Conservation (phyloP, 2,113 vertebrate species). For the Megaceryle torquata region DNA sequence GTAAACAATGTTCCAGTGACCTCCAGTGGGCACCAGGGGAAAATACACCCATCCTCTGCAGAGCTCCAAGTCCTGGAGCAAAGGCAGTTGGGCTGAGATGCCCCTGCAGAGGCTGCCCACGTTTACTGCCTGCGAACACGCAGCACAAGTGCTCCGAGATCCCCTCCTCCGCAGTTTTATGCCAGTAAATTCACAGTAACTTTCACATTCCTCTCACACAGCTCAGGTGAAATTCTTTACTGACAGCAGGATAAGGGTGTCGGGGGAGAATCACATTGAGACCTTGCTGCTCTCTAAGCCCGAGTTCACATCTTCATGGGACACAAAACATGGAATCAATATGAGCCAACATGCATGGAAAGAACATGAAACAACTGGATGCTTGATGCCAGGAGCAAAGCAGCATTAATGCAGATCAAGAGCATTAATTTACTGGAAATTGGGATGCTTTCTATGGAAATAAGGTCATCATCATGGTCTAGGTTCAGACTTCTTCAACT, state of each 20-base stretch:
- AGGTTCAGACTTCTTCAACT: not conserved
- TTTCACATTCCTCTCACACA: not conserved
- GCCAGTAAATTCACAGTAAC: not conserved
- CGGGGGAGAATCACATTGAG: accelerated
- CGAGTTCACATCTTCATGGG: accelerated
- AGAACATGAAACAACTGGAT: not conserved
- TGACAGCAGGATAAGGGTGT: accelerated
- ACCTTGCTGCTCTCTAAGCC: not conserved
- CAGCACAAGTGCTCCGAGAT: accelerated
- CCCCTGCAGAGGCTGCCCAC: not conserved
- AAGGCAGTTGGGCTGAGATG: too few relatives aligned
- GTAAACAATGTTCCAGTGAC: conserved; percentile 71
- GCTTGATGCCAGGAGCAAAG: not conserved
- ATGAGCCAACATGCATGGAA: not conserved
- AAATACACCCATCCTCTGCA: not conserved
- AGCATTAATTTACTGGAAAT: not conserved
- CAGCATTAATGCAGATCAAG: not conserved
- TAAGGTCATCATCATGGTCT: not conserved
- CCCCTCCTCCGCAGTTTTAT: accelerated
- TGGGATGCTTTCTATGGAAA: not conserved
- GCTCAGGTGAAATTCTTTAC: not conserved
- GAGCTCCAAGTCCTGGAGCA: not conserved
- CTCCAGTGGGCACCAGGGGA: conserved; percentile 65
- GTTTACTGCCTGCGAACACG: accelerated
- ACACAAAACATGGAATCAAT: not conserved